Evolutionary conservation across 2,888 invertebrate species (phyloP).

Genomic region (Melieria crassipennis): DNA sequence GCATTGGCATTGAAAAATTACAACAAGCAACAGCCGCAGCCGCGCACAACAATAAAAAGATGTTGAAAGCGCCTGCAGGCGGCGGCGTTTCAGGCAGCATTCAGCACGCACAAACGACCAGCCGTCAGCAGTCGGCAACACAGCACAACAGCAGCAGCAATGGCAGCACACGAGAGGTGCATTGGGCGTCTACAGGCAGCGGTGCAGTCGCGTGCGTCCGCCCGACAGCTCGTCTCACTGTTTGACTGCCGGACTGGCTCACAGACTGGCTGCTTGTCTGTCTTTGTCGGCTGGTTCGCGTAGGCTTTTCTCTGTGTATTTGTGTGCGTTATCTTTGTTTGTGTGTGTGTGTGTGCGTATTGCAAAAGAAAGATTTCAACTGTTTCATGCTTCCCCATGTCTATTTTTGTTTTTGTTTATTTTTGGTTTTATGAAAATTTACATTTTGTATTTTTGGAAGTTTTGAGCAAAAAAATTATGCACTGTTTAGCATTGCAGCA

Average conservation of each 20-base stretch:
- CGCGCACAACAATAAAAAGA: constrained; percentile 4
- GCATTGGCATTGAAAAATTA: constrained; percentile 38
- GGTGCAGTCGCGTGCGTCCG: neutral
- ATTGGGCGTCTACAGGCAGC: constrained; percentile 9
- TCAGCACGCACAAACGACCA: too few species aligned
- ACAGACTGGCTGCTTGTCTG: neutral
- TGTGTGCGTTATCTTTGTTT: constrained; percentile 16
- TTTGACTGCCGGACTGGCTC: too few species aligned
- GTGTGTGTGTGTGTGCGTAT: neutral
- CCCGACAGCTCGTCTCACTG: too few species aligned
- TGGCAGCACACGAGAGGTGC: neutral
- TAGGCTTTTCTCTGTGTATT: constrained; percentile 24
- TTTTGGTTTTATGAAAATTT: too few species aligned
- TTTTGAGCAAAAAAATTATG: too few species aligned
- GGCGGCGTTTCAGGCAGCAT: neutral
- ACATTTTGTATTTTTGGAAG: too few species aligned
- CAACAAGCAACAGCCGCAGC: constrained; percentile 18
- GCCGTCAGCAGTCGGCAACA: too few species aligned
- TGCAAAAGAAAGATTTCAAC: too few species aligned
- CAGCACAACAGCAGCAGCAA: too few species aligned
- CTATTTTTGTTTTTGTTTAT: too few species aligned
- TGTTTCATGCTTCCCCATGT: too few species aligned
- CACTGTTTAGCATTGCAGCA: too few species aligned
- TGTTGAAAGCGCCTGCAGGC: constrained; percentile 30
- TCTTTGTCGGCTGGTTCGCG: constrained; percentile 16